These are phyloP conservation scores for Drosophila kanekoi DNA, from an alignment of 2,888 invertebrate species.

Conservation along the genomic window DNA sequence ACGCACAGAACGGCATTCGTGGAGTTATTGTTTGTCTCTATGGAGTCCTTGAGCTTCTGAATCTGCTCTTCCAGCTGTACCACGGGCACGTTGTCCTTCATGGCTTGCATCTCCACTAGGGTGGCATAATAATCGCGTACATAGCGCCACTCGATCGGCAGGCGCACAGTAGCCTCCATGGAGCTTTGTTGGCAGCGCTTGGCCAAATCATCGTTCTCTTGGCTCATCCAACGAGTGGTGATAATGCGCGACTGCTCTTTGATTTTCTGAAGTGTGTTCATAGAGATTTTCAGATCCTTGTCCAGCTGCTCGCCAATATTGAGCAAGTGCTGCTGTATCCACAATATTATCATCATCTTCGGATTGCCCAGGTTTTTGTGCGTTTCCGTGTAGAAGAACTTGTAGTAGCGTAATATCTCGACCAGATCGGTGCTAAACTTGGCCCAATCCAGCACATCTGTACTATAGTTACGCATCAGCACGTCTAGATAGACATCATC, in stretches of 20 bases:
- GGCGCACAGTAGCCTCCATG: not conserved
- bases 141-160: constrained; percentile 51
- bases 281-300: not conserved
- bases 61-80: constrained; percentile 16
- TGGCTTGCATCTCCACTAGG: constrained; percentile 25
- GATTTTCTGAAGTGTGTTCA: not conserved
- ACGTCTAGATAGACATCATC: constrained; percentile 41
- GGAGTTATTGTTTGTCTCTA: not conserved
- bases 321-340: constrained; percentile 34
- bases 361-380: not conserved
- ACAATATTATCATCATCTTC: constrained; percentile 13
- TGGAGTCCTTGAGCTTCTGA: not conserved
- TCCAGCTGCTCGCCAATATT: constrained; percentile 28
- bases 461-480: constrained; percentile 1
- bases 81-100: constrained; percentile 10
- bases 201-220: not conserved
- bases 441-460: constrained; percentile 21
- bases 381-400: constrained; percentile 29
- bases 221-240: not conserved
- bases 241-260: not conserved
- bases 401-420: constrained; percentile 33
- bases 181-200: not conserved
- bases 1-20: not conserved
- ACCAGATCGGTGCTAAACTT: constrained; percentile 42
- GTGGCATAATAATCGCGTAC: constrained; percentile 18